phyloP scores from a whole-genome alignment of 2,797 vertebrate species.

The Alfaro cultratus region DNA sequence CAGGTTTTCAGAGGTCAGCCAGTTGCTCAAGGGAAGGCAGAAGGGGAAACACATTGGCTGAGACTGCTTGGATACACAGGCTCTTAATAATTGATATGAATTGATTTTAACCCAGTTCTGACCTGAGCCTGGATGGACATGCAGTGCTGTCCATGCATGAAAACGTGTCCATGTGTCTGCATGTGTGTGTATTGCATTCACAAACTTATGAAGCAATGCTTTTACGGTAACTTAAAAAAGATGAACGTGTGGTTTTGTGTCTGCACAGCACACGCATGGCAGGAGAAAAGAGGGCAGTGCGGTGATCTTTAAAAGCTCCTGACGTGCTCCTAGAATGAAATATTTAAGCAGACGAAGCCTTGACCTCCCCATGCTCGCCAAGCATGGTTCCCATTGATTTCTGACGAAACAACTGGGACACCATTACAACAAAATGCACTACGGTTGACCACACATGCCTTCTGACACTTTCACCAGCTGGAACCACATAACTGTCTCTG shows the following conservation, averaged over 20 bases:
- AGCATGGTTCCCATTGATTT: conserved; percentile 95
- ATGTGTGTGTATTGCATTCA: background rate
- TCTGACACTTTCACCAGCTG: conserved; percentile 85
- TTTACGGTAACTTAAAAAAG: conserved; percentile 24
- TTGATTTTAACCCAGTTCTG: conserved; percentile 92
- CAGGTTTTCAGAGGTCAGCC: background rate
- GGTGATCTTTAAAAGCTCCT: conserved; percentile 92
- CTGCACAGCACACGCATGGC: background rate
- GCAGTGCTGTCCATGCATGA: conserved; percentile 83
- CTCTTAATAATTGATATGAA: conserved; percentile 96
- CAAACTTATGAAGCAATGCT: conserved; percentile 12
- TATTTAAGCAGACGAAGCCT: conserved; percentile 93
- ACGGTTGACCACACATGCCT: conserved; percentile 86
- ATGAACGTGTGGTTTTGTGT: conserved; percentile 25
- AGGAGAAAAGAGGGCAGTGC: conserved; percentile 80
- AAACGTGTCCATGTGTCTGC: background rate
- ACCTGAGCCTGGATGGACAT: conserved; percentile 86
- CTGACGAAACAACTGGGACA: conserved; percentile 94
- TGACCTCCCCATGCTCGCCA: conserved; percentile 87
- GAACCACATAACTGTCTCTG: conserved; percentile 59
- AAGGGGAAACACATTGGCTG: conserved; percentile 42
- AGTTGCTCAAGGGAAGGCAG: conserved; percentile 30
- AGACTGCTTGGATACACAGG: conserved; percentile 76
- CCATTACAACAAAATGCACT: conserved; percentile 97
- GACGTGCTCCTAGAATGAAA: conserved; percentile 92